Percentiles rank a stretch among this genome's conserved stretches.
These are phyloP conservation scores for Ephydatia muelleri DNA, from an alignment of 37 sponge, comb jelly and placozoan genomes.

Conservation along the genomic window DNA sequence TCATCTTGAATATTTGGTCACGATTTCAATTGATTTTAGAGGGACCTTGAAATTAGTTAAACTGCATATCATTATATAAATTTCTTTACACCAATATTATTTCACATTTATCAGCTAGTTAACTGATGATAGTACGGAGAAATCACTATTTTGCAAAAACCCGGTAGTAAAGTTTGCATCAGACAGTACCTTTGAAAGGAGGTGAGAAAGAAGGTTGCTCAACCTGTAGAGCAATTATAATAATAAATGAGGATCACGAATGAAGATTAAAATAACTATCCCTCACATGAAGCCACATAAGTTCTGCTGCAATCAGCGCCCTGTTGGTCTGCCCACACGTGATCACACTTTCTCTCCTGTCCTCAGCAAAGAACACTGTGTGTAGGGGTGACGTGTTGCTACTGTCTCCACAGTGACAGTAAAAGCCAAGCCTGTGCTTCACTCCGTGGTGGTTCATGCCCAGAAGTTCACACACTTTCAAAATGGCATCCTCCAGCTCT, in stretches of 20 bases:
- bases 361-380: background rate
- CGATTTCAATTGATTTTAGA: too few species aligned
- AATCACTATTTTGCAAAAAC: too few species aligned
- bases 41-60: too few species aligned
- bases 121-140: too few species aligned
- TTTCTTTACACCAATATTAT: too few species aligned
- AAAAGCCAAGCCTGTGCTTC: background rate
- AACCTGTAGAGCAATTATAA: background rate
- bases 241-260: too few species aligned
- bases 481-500: background rate
- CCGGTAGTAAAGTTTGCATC: too few species aligned
- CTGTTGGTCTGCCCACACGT: background rate
- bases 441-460: background rate
- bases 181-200: background rate
- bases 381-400: background rate
- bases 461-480: background rate
- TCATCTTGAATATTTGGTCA: too few species aligned
- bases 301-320: background rate
- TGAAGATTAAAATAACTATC: background rate
- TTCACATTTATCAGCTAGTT: too few species aligned
- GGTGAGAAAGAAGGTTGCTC: background rate
- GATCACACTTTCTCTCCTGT: background rate
- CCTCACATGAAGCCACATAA: background rate
- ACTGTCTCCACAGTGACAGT: background rate
- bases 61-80: too few species aligned